Percentiles rank a stretch among this genome's conserved stretches.
phyloP scores from a whole-genome alignment of 2,113 vertebrate genomes.

The Mionectes macconnelli region DNA sequence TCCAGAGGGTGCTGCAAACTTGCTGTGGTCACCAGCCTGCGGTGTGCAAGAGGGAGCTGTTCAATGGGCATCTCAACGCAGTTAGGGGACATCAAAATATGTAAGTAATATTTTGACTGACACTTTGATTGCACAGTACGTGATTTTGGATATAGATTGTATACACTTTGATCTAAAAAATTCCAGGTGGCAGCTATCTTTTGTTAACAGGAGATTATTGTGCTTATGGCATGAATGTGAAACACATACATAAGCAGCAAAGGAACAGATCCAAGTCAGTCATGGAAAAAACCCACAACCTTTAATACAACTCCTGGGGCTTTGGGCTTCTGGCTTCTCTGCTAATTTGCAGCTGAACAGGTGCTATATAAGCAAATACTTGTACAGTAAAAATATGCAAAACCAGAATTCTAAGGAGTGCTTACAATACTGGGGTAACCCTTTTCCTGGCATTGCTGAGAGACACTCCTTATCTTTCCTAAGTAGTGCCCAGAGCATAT shows the following conservation, averaged over 20 bases:
- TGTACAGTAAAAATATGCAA: not conserved
- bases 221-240: not conserved
- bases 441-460: not conserved
- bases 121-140: not conserved
- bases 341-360: not conserved
- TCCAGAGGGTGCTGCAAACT: constrained; percentile 66
- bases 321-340: not conserved
- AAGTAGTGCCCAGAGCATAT: not conserved
- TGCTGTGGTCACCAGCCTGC: not conserved
- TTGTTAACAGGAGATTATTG: not conserved
- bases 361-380: not conserved
- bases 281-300: not conserved
- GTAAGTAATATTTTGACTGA: not conserved
- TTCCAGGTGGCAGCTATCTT: not conserved
- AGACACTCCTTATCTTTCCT: not conserved
- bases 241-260: not conserved
- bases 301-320: not conserved
- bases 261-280: not conserved
- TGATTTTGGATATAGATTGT: not conserved
- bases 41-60: not conserved
- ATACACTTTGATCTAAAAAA: not conserved
- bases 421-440: not conserved
- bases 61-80: not conserved
- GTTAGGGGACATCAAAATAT: not conserved
- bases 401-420: not conserved